Conservation (phyloP, 92 coral and sea anemone species). For the Phymanthus crucifer region DNA sequence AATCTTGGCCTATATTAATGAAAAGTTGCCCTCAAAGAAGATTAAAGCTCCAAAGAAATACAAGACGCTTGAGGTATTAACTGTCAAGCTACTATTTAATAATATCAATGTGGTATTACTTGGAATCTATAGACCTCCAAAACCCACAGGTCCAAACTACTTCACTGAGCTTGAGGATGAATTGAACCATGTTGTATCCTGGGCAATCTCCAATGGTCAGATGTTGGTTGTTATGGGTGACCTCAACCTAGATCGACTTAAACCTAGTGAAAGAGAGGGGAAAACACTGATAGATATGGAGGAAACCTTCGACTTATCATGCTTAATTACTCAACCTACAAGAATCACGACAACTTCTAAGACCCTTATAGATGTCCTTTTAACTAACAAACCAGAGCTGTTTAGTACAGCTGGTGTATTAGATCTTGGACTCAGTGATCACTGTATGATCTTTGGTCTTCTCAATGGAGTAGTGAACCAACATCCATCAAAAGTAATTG, state of each 20-base stretch:
- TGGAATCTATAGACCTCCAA: background rate
- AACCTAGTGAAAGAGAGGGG: conserved; percentile 22
- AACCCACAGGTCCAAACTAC: background rate
- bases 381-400: conserved; percentile 16
- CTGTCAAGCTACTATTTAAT: background rate
- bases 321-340: background rate
- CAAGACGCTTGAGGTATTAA: background rate
- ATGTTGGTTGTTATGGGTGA: conserved; percentile 9
- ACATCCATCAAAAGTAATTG: conserved; percentile 5
- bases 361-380: conserved; percentile 1
- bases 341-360: conserved; percentile 2
- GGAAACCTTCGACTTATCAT: conserved; percentile 7
- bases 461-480: background rate
- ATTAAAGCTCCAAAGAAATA: background rate
- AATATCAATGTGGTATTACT: background rate
- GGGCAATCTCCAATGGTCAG: background rate
- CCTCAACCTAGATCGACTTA: conserved; percentile 28
- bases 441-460: background rate
- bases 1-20: background rate
- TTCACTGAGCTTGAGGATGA: background rate
- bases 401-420: conserved; percentile 7
- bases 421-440: conserved; percentile 20
- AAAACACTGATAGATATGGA: conserved; percentile 22
- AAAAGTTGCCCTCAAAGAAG: background rate
- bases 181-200: background rate